phyloP scores from a whole-genome alignment of 2,113 vertebrate species.

The Neogale vison region DNA sequence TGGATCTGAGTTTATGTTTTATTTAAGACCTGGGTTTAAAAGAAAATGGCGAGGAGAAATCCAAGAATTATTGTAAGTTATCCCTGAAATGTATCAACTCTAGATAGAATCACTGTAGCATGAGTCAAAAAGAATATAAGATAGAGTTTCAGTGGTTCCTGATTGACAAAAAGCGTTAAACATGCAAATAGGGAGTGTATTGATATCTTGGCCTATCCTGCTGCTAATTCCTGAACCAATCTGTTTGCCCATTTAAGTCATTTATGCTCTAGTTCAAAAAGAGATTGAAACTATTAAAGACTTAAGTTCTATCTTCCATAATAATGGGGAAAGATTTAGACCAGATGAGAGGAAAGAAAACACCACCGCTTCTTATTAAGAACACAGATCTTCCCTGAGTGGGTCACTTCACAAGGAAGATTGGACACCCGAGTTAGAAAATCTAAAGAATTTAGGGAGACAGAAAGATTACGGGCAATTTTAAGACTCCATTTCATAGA shows the following conservation, averaged over 20 bases:
- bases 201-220: neutral
- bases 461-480: neutral
- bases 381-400: neutral
- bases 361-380: neutral
- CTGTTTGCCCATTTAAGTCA: neutral
- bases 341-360: neutral
- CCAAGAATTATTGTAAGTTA: slow-evolving; percentile 16
- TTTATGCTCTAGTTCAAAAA: slow-evolving; percentile 47
- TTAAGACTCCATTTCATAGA: neutral
- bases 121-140: slow-evolving; percentile 30
- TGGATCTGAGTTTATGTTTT: slow-evolving; percentile 41
- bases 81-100: neutral
- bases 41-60: neutral
- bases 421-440: neutral
- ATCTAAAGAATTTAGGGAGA: neutral
- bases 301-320: neutral
- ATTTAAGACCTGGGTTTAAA: slow-evolving; percentile 26
- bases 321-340: slow-evolving; percentile 26
- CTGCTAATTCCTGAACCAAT: slow-evolving; percentile 28
- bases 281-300: slow-evolving; percentile 24
- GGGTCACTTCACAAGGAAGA: neutral
- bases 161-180: slow-evolving; percentile 3
- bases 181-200: neutral
- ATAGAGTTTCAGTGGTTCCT: neutral
- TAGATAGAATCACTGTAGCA: neutral